Conservation (phyloP, 2,888 invertebrate genomes). For the Elmis aenea region DNA sequence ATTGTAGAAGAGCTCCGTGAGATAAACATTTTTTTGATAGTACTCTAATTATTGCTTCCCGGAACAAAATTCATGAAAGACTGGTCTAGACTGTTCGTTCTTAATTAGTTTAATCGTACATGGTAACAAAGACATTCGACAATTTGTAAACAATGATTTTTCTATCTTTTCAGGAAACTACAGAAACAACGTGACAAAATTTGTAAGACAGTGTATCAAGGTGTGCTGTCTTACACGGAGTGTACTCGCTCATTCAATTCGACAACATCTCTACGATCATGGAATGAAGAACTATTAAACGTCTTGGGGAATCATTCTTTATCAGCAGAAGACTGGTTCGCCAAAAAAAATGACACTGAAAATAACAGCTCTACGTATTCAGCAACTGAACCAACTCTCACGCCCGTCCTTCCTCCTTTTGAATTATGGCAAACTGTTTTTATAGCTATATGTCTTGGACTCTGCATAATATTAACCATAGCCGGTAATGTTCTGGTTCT, state of each 20-base stretch:
- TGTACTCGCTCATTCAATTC: constrained; percentile 54
- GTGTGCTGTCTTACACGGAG: constrained; percentile 55
- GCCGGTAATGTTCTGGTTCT: constrained; percentile 94
- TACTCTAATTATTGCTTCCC: too few species aligned
- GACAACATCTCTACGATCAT: constrained; percentile 32
- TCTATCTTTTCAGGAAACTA: constrained; percentile 66
- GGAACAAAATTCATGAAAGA: too few species aligned
- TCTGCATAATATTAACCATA: constrained; percentile 88
- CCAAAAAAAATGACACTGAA: constrained; percentile 14
- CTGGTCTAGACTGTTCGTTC: too few species aligned
- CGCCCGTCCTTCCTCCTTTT: constrained; percentile 74
- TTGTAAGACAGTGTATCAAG: constrained; percentile 63
- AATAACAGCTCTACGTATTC: constrained; percentile 20
- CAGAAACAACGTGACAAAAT: constrained; percentile 68
- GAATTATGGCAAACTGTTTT: constrained; percentile 84
- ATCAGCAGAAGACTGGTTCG: constrained; percentile 20
- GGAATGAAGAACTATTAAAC: constrained; percentile 40
- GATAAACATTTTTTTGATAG: too few species aligned
- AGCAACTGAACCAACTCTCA: constrained; percentile 30
- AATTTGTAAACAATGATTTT: too few species aligned
- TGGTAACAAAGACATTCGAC: too few species aligned
- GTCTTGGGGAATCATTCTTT: constrained; percentile 31
- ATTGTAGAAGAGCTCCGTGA: too few species aligned
- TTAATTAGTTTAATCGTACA: too few species aligned
- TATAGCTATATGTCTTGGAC: constrained; percentile 79